These are phyloP conservation scores for Calypte anna DNA, from an alignment of 2,113 vertebrate genomes.

Conservation along the genomic window DNA sequence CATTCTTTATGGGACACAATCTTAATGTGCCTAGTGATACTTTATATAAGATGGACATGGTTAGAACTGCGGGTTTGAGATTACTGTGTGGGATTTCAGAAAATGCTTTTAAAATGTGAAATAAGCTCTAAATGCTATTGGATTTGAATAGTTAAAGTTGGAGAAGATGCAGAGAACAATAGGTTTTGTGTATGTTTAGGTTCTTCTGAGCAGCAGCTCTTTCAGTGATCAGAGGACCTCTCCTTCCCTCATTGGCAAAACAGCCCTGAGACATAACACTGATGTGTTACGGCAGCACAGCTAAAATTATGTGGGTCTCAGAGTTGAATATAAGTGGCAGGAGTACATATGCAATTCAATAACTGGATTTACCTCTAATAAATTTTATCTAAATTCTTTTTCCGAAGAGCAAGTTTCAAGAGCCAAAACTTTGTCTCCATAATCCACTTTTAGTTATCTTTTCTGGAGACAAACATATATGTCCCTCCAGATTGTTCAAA, in stretches of 20 bases:
- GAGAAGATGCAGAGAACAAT: background rate
- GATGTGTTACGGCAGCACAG: background rate
- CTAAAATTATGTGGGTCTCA: background rate
- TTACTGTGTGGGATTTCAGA: background rate
- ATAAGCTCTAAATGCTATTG: background rate
- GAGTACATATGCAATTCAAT: background rate
- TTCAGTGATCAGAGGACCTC: background rate
- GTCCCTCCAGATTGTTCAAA: background rate
- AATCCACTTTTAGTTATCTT: background rate
- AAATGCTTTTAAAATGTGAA: background rate
- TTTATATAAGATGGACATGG: background rate
- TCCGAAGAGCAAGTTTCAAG: background rate
- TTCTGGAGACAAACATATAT: background rate
- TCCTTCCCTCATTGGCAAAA: background rate
- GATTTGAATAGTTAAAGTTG: background rate
- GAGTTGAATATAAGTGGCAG: background rate
- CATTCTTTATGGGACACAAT: background rate
- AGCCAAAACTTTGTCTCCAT: background rate
- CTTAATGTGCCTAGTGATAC: accelerated
- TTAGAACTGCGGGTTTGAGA: background rate
- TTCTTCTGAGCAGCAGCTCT: background rate
- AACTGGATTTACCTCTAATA: background rate
- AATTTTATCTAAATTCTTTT: background rate
- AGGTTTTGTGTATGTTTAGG: background rate
- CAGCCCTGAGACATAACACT: background rate